These are phyloP conservation scores for Genyomyrus donnyi DNA, from an alignment of 2,113 vertebrate genomes.

Conservation along the genomic window DNA sequence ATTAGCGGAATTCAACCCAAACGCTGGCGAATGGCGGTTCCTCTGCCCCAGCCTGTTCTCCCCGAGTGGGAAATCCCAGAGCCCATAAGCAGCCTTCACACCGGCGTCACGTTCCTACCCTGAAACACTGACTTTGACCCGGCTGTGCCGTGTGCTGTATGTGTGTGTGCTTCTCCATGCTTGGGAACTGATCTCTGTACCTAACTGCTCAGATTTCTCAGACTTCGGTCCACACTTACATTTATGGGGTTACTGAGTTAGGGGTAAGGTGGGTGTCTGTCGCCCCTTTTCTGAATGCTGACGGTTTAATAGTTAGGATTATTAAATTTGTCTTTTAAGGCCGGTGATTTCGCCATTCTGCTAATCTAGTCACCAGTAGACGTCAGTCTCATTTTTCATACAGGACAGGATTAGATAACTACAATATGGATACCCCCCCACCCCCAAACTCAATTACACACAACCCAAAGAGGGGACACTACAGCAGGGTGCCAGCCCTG, in stretches of 20 bases:
- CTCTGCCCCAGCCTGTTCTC: slow-evolving; percentile 46
- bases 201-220: background rate
- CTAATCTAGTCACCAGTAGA: slow-evolving; percentile 43
- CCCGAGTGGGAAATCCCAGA: slow-evolving; percentile 51
- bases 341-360: background rate
- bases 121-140: slow-evolving; percentile 45
- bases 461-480: background rate
- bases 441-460: background rate
- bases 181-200: background rate
- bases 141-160: slow-evolving; percentile 37
- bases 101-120: slow-evolving; percentile 42
- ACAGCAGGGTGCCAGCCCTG: background rate
- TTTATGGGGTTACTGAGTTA: background rate
- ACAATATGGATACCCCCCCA: slow-evolving; percentile 46
- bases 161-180: slow-evolving; percentile 29
- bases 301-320: background rate
- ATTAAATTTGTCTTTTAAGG: background rate
- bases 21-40: slow-evolving; percentile 39
- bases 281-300: background rate
- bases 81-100: slow-evolving; percentile 38
- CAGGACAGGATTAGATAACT: slow-evolving; percentile 39
- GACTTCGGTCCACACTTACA: background rate
- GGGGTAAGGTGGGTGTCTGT: background rate
- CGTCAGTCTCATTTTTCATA: slow-evolving; percentile 38
- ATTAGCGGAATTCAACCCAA: slow-evolving; percentile 53